A percentile compares a stretch with the other conserved stretches of the same genome.
Conservation (phyloP, 2,888 invertebrate species). For the Cylloceria caligata region DNA sequence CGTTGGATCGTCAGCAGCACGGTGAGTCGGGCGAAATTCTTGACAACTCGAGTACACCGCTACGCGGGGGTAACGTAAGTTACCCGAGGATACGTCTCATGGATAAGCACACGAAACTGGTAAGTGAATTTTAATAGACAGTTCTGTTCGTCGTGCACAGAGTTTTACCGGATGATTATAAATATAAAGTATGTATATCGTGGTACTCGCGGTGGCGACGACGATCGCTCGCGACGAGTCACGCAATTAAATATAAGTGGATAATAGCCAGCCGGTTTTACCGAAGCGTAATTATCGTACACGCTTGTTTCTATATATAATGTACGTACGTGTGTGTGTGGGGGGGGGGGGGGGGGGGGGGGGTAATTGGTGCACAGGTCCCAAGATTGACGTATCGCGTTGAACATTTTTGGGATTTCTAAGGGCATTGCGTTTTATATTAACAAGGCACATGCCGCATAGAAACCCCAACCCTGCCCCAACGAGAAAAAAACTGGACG, state of each 20-base stretch:
- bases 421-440: conserved; percentile 90
- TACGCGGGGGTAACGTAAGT: conserved; percentile 67
- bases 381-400: conserved; percentile 74
- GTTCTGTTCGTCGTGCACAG: not conserved
- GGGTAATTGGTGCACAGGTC: not conserved
- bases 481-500: conserved; percentile 81
- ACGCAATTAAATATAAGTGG: conserved; percentile 39
- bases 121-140: conserved; percentile 69
- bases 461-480: conserved; percentile 92
- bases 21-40: conserved; percentile 23
- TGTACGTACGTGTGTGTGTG: not conserved
- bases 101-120: conserved; percentile 70
- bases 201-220: conserved; percentile 33
- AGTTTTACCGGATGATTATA: conserved; percentile 5
- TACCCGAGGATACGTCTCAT: conserved; percentile 72
- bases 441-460: conserved; percentile 91
- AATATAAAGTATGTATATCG: conserved; percentile 3
- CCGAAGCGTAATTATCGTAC: conserved; percentile 34
- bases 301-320: conserved; percentile 19
- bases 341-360: not conserved
- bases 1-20: conserved; percentile 60
- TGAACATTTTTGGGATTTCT: conserved; percentile 93
- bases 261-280: conserved; percentile 22
- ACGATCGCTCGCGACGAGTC: conserved; percentile 55
- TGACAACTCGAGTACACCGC: conserved; percentile 68